A percentile compares a stretch with the other conserved stretches of the same genome.
phyloP scores from a whole-genome alignment of 2,888 invertebrate species.

The Falcaria lacertinaria region DNA sequence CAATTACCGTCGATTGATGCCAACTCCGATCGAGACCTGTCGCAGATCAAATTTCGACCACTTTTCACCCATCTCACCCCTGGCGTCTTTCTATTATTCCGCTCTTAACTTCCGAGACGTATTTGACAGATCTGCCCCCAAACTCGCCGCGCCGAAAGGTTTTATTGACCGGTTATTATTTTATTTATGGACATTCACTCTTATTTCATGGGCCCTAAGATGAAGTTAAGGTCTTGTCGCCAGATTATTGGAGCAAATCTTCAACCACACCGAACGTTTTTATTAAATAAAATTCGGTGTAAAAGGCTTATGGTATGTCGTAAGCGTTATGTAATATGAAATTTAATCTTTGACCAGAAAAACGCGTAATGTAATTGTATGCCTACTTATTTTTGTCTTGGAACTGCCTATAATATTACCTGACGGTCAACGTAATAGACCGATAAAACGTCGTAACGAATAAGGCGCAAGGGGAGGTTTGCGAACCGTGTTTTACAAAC shows the following conservation, averaged over 20 bases:
- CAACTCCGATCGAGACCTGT: conserved; percentile 51
- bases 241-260: conserved; percentile 67
- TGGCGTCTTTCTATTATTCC: conserved; percentile 43
- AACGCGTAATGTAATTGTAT: conserved; percentile 5
- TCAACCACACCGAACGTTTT: conserved; percentile 57
- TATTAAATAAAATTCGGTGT: conserved; percentile 60
- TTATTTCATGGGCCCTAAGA: conserved; percentile 72
- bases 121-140: conserved; percentile 70
- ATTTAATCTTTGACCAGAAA: conserved; percentile 27
- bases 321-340: conserved; percentile 46
- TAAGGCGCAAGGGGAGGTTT: conserved; percentile 26
- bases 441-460: conserved; percentile 24
- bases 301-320: conserved; percentile 48
- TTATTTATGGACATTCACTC: conserved; percentile 76
- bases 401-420: conserved; percentile 1
- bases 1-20: conserved; percentile 73
- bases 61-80: conserved; percentile 51
- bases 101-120: conserved; percentile 42
- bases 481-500: conserved; percentile 40
- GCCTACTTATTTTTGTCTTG: background rate
- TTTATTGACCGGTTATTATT: conserved; percentile 78
- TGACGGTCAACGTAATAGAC: conserved; percentile 11
- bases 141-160: conserved; percentile 49
- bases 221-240: conserved; percentile 66
- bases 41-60: conserved; percentile 70